Conservation (phyloP, 2,113 vertebrate genomes). For the Lasiurus cinereus region DNA sequence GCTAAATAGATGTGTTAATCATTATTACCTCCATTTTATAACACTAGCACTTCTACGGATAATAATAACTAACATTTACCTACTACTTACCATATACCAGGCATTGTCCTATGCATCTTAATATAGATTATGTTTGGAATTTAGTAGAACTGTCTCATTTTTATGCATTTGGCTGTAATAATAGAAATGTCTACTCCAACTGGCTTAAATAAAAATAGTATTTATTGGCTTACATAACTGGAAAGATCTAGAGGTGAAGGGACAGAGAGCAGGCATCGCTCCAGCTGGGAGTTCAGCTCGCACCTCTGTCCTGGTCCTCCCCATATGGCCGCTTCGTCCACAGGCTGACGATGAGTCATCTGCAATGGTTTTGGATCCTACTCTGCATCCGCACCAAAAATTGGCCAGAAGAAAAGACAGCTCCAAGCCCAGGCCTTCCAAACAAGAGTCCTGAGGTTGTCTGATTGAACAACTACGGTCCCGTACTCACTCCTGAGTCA, state of each 20-base stretch:
- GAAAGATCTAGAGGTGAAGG: not conserved
- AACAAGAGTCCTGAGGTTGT: constrained; percentile 14
- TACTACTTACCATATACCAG: not conserved
- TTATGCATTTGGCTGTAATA: constrained; percentile 9
- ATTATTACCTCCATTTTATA: constrained; percentile 7
- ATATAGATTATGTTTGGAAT: constrained; percentile 9
- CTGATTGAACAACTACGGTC: not conserved
- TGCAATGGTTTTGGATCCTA: not conserved
- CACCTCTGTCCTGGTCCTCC: not conserved
- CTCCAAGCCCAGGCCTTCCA: not conserved
- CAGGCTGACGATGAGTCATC: not conserved
- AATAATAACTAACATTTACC: not conserved
- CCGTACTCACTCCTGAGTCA: not conserved
- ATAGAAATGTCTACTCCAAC: constrained; percentile 20
- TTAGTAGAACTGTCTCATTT: constrained; percentile 24
- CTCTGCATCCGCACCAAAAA: not conserved
- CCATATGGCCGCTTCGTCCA: not conserved
- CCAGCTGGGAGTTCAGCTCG: not conserved
- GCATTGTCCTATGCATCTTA: not conserved
- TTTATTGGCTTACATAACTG: not conserved
- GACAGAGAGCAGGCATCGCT: not conserved
- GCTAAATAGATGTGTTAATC: constrained; percentile 1
- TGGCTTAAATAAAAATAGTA: not conserved
- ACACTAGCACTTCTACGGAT: not conserved
- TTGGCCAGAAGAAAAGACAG: not conserved